Evolutionary conservation across 2,797 vertebrate species (phyloP).

Genomic region (Tympanoctomys barrerae): DNA sequence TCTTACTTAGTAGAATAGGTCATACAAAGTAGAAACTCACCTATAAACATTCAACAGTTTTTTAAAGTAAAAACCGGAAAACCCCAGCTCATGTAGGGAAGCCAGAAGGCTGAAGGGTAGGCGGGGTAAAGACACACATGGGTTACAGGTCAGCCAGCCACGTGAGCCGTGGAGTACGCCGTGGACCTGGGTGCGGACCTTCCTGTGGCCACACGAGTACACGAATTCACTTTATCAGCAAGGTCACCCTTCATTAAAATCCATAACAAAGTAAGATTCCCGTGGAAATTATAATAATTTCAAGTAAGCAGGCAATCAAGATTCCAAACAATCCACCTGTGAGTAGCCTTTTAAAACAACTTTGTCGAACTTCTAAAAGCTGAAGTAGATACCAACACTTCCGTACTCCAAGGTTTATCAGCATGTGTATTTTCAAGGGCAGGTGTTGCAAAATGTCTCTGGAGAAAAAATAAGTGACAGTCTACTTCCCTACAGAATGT

Average conservation of each 20-base stretch:
- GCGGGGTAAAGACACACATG: background rate
- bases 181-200: background rate
- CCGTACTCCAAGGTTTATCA: background rate
- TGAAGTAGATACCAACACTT: background rate
- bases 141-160: fast-evolving
- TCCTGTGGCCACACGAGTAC: background rate
- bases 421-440: constrained; percentile 56
- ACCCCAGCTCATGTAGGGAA: background rate
- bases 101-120: background rate
- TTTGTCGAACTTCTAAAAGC: background rate
- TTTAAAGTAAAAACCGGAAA: background rate
- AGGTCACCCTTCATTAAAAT: background rate
- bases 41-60: constrained; percentile 3
- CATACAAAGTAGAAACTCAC: constrained; percentile 1
- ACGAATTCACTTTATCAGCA: constrained; percentile 7
- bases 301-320: background rate
- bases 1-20: background rate
- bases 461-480: constrained; percentile 65
- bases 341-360: background rate
- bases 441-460: constrained; percentile 56
- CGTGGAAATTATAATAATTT: background rate
- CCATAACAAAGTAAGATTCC: background rate
- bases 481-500: constrained; percentile 58
- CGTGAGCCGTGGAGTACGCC: no score
- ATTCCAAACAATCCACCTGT: background rate